Evolutionary conservation across 2,797 vertebrate species (phyloP), one percentile per base, ranked within the genome.

Genomic region (Leuciscus waleckii): DNA sequence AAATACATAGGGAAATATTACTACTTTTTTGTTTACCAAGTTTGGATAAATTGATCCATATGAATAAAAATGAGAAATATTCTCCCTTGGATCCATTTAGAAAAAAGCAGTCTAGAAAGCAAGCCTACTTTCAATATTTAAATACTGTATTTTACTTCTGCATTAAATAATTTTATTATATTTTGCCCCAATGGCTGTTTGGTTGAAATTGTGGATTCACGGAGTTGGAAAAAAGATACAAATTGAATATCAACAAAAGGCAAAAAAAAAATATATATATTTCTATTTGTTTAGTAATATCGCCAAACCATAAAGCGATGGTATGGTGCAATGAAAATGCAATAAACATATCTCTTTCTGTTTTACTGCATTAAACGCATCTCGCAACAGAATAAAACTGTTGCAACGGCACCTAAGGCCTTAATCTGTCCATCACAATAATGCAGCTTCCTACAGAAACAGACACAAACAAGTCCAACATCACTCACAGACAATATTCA

Each of bases 371-470:
- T 16, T 21, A 49, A 51, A 76, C 26, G 26, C 39, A 46, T 51
- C 41, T 46, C 14, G 43, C 8, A 83, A 14, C 39, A 6, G 29
- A 83, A 82, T 74, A 41, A 41, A 39, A 37, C 7, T 7, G 37
- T 35, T 21, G 26, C 41, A 73, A 49, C 58, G 14, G 19, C 71
- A 51, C 41, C 39, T 21, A 49, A 78, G 19, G 46, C 63, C 19
- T 78, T 84, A 56, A 78, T 78, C 35, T 56, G 9, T 84, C 35
- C 74, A 78, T 84, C 49, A 84, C 74, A 67, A 61, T 26, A 23
- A 76, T 9, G 71, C 29, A 39, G 4, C 29, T 51, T 63, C 56
- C n/a, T 5, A 49, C 77, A 79, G 7, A 9, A 65, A 51, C 79
- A 16, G 7, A 80, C 26, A 37, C 19, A 68, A 65, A 81, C 63